phyloP scores from a whole-genome alignment of 2,888 invertebrate species.

The Hypselothyrea guttata region DNA sequence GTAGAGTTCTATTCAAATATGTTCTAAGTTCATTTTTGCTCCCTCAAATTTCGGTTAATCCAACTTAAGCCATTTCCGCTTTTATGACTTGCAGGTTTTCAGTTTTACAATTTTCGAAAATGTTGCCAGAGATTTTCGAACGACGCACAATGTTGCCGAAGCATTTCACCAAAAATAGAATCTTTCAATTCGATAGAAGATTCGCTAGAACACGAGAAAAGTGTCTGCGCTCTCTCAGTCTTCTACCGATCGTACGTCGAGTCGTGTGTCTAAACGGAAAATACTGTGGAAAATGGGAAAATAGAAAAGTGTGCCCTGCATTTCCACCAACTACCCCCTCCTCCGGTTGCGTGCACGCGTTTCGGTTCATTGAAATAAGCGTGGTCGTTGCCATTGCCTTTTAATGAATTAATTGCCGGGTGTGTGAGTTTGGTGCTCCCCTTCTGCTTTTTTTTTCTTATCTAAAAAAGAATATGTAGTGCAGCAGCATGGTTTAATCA shows the following conservation, averaged over 20 bases:
- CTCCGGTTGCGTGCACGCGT: conserved; percentile 24
- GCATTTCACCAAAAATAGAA: conserved; percentile 66
- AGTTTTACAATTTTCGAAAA: conserved; percentile 18
- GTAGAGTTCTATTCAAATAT: conserved; percentile 26
- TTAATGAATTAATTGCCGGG: conserved; percentile 74
- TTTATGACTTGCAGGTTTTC: conserved; percentile 2
- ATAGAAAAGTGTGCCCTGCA: conserved; percentile 60
- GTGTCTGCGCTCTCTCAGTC: conserved; percentile 46
- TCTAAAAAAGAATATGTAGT: conserved; percentile 51
- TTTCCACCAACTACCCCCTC: conserved; percentile 17
- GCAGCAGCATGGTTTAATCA: conserved; percentile 76
- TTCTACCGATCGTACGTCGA: conserved; percentile 54
- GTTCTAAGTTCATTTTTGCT: conserved; percentile 15
- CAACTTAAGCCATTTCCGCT: conserved; percentile 29
- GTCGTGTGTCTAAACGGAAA: conserved; percentile 35
- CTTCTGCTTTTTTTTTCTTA: conserved; percentile 27
- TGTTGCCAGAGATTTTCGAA: conserved; percentile 34
- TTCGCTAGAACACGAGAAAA: conserved; percentile 22
- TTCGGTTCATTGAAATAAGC: conserved; percentile 59
- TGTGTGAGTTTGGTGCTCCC: conserved; percentile 16
- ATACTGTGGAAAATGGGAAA: conserved; percentile 35
- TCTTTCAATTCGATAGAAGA: conserved; percentile 21
- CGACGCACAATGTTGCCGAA: conserved; percentile 36
- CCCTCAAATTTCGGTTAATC: conserved; percentile 3
- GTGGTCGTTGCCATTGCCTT: conserved; percentile 57